Conservation (phyloP, 2,797 vertebrate species). For the Trachurus trachurus region DNA sequence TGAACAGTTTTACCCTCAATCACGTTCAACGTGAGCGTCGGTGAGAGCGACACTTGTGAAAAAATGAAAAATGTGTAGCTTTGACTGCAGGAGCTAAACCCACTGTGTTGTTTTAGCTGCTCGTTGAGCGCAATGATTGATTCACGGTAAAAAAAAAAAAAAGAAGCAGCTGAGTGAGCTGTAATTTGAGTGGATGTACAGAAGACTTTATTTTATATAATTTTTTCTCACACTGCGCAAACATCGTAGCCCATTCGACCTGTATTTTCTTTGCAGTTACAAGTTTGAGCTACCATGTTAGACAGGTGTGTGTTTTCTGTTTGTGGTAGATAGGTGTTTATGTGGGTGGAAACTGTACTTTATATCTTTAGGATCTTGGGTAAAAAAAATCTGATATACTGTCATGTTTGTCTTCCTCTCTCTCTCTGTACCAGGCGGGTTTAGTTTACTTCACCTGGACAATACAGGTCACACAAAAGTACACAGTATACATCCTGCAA, state of each 20-base stretch:
- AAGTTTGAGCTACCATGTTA: constrained; percentile 30
- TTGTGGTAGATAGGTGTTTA: background rate
- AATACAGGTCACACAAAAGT: background rate
- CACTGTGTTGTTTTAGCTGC: constrained; percentile 47
- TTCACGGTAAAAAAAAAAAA: constrained; percentile 32
- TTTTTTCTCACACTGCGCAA: constrained; percentile 2
- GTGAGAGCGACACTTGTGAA: constrained; percentile 46
- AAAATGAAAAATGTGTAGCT: constrained; percentile 57
- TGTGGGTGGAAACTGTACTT: constrained; percentile 4
- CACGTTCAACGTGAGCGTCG: constrained; percentile 63
- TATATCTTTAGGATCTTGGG: constrained; percentile 9
- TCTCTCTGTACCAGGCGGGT: background rate
- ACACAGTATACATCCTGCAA: background rate
- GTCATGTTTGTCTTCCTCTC: background rate
- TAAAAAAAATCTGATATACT: background rate
- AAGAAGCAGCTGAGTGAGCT: constrained; percentile 31
- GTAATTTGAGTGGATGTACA: constrained; percentile 32
- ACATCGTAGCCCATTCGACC: constrained; percentile 36
- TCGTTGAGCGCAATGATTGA: constrained; percentile 44
- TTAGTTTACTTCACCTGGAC: background rate
- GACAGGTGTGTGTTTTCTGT: constrained; percentile 27
- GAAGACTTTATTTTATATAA: too few relatives aligned
- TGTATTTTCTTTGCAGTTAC: constrained; percentile 48
- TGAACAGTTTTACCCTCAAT: constrained; percentile 77
- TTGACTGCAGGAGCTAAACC: constrained; percentile 45